Percentiles rank a stretch among this genome's conserved stretches.
phyloP scores from a whole-genome alignment of 2,113 vertebrate species.

The Tragelaphus strepsiceros region DNA sequence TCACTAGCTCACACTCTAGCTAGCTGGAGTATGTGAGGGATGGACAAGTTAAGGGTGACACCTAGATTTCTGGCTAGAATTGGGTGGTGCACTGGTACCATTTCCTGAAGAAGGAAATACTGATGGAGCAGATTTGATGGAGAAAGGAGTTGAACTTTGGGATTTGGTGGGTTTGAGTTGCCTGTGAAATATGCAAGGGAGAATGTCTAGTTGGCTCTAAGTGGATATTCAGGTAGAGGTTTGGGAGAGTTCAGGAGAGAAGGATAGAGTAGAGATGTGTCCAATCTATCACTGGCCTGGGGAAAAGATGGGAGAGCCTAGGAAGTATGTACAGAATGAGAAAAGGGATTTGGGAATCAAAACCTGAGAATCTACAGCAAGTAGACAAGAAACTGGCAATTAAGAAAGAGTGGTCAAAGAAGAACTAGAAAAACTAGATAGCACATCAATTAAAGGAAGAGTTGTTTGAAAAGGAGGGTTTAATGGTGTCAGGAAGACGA shows the following conservation, averaged over 20 bases:
- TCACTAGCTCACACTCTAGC: neutral
- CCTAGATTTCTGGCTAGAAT: neutral
- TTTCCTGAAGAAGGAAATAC: neutral
- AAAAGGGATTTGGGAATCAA: neutral
- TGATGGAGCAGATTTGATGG: neutral
- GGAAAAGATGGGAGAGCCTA: neutral
- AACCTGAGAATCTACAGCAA: neutral
- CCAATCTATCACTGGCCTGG: neutral
- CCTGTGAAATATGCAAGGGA: neutral
- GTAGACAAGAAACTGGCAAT: neutral
- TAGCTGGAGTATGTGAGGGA: neutral
- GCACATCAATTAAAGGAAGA: neutral
- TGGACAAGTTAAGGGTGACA: neutral
- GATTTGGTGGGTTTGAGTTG: neutral
- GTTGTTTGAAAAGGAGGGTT: neutral
- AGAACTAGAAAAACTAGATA: neutral
- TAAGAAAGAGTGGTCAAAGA: neutral
- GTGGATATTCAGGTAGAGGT: neutral
- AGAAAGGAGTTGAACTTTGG: neutral
- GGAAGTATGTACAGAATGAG: neutral
- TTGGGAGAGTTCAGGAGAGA: neutral
- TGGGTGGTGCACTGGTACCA: neutral
- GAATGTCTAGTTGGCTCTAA: neutral
- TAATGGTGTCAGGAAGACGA: neutral
- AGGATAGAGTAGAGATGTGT: neutral